phyloP scores from a whole-genome alignment of 2,888 invertebrate species.

The Limnephilus rhombicus region DNA sequence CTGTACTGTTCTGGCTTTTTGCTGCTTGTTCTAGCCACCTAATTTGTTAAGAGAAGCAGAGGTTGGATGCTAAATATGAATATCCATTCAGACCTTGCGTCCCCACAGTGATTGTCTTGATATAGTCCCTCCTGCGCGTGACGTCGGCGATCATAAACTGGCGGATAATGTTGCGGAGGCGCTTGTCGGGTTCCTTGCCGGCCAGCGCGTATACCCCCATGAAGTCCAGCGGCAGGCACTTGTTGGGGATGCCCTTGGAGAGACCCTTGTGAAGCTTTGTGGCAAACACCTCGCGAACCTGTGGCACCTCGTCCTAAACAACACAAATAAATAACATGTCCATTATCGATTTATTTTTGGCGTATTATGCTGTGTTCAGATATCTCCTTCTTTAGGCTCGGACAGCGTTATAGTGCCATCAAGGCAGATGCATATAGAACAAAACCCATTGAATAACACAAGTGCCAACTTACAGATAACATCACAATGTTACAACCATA shows the following conservation, averaged over 20 bases:
- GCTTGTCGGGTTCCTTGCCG: constrained; percentile 91
- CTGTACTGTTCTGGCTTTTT: too few relatives aligned
- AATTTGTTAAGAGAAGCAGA: background rate
- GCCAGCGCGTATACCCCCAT: constrained; percentile 96
- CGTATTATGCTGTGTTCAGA: too few relatives aligned
- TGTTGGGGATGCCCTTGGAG: constrained; percentile 89
- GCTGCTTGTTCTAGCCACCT: background rate
- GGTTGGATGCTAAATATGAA: background rate
- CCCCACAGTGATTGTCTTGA: constrained; percentile 88
- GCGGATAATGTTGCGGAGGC: constrained; percentile 82
- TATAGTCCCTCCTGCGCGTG: constrained; percentile 92
- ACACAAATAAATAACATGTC: constrained; percentile 43
- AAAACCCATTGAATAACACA: background rate
- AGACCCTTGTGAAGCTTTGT: constrained; percentile 94
- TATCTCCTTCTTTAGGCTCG: too few relatives aligned
- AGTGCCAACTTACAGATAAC: too few relatives aligned
- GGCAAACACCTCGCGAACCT: constrained; percentile 93
- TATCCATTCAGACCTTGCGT: constrained; percentile 74
- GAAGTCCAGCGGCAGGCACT: constrained; percentile 96
- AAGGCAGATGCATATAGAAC: too few relatives aligned
- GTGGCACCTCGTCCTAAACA: constrained; percentile 85
- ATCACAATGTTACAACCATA: too few relatives aligned
- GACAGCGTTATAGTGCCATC: too few relatives aligned
- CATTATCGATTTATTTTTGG: too few relatives aligned
- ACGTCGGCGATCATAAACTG: constrained; percentile 94